phyloP scores from a whole-genome alignment of 2,888 invertebrate genomes.

The Hemaris fuciformis region DNA sequence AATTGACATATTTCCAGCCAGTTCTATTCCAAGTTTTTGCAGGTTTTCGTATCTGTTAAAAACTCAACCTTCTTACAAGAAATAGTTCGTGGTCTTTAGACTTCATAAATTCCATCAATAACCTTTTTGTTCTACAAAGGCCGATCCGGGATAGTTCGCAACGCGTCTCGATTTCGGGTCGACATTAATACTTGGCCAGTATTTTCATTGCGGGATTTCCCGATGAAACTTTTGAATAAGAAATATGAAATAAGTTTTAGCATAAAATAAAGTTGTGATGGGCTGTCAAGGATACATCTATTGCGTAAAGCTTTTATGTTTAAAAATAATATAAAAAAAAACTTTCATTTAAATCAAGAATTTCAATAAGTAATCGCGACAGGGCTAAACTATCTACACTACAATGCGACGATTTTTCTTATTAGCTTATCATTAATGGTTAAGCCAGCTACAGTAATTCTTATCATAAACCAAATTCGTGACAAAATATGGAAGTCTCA shows the following conservation, averaged over 20 bases:
- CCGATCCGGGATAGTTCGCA: not conserved
- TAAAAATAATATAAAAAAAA: not conserved
- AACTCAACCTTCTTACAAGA: not conserved
- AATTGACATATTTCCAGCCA: not conserved
- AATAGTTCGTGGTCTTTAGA: not conserved
- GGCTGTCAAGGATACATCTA: slow-evolving; percentile 43
- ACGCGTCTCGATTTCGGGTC: not conserved
- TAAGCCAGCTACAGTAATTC: too few relatives aligned
- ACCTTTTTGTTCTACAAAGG: not conserved
- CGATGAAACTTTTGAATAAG: slow-evolving; percentile 57
- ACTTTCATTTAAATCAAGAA: too few relatives aligned
- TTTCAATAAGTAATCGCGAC: too few relatives aligned
- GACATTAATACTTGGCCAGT: slow-evolving; percentile 18
- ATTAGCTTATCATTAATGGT: too few relatives aligned
- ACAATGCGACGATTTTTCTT: too few relatives aligned
- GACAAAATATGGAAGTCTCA: not conserved
- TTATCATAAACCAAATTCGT: too few relatives aligned
- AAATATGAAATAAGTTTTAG: slow-evolving; percentile 71
- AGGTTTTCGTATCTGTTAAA: not conserved
- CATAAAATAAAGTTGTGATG: slow-evolving; percentile 69
- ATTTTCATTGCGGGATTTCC: slow-evolving; percentile 20
- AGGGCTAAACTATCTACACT: too few relatives aligned
- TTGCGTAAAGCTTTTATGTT: slow-evolving; percentile 22
- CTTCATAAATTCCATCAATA: slow-evolving; percentile 10
- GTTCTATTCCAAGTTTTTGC: not conserved